Evolutionary conservation across 2,888 invertebrate species (phyloP).

Genomic region (Bellardia pandia): DNA sequence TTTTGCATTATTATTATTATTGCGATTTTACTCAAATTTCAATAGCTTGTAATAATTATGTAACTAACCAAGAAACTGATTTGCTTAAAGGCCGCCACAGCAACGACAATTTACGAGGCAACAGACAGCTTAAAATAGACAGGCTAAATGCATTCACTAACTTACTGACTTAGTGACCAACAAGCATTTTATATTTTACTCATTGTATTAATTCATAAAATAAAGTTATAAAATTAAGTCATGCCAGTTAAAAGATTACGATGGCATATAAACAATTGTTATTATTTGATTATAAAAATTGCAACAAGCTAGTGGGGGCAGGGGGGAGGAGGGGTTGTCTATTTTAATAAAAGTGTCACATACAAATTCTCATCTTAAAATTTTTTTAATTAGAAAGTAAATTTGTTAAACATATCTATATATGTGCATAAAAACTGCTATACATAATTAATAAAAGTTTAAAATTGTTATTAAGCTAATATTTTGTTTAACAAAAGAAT

Average conservation of each 20-base stretch:
- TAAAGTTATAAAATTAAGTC: constrained; percentile 5
- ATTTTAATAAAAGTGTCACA: neutral
- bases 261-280: constrained; percentile 12
- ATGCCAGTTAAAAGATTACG: constrained; percentile 19
- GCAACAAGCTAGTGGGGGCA: neutral
- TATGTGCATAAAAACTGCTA: neutral
- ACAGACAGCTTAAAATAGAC: neutral
- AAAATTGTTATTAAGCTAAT: neutral
- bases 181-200: neutral
- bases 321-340: constrained; percentile 15
- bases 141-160: constrained; percentile 28
- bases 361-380: neutral
- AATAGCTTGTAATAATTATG: constrained; percentile 31
- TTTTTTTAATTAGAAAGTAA: neutral
- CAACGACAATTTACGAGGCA: neutral
- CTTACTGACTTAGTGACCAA: constrained; percentile 54
- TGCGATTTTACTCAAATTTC: constrained; percentile 29
- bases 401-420: neutral
- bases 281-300: neutral
- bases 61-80: constrained; percentile 23
- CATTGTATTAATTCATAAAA: neutral
- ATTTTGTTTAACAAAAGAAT: neutral
- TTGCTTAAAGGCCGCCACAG: constrained; percentile 33
- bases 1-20: neutral
- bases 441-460: neutral